Evolutionary conservation across 2,797 vertebrate genomes (phyloP).

Genomic region (Siniperca undulata): DNA sequence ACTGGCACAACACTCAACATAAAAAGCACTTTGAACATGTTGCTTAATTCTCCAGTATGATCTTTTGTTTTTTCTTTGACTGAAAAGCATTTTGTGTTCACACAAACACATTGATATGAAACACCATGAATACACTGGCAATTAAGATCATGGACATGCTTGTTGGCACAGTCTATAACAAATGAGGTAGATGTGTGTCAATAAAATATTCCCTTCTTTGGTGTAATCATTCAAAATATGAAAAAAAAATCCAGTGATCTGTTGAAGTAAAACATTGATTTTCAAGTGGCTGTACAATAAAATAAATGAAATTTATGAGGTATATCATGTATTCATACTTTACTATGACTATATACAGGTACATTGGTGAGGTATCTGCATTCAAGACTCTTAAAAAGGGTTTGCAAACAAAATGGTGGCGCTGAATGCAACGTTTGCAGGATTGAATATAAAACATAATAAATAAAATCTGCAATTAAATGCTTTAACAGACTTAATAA

Average conservation of each 20-base stretch:
- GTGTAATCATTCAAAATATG: conserved; percentile 83
- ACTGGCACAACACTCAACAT: conserved; percentile 52
- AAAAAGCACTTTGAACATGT: conserved; percentile 61
- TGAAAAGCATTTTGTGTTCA: conserved; percentile 55
- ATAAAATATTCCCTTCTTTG: conserved; percentile 87
- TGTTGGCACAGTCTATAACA: conserved; percentile 84
- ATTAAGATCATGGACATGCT: conserved; percentile 70
- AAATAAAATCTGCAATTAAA: conserved; percentile 78
- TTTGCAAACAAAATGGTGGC: conserved; percentile 59
- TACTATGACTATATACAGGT: conserved; percentile 81
- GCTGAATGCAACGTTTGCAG: conserved; percentile 57
- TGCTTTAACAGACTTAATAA: conserved; percentile 69
- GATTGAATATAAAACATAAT: conserved; percentile 70
- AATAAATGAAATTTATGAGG: conserved; percentile 84
- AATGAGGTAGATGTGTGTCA: conserved; percentile 89
- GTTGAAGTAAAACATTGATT: conserved; percentile 76
- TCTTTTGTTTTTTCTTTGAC: conserved; percentile 30
- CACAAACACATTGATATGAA: conserved; percentile 66
- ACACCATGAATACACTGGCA: conserved; percentile 67
- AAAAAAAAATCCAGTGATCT: conserved; percentile 80
- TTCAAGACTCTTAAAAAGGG: conserved; percentile 61
- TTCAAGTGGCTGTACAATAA: conserved; percentile 82
- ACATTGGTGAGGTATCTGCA: conserved; percentile 68
- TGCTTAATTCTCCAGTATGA: conserved; percentile 42
- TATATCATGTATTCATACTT: conserved; percentile 82